Evolutionary conservation across 2,888 invertebrate genomes (phyloP).

Genomic region (Nineta flava): DNA sequence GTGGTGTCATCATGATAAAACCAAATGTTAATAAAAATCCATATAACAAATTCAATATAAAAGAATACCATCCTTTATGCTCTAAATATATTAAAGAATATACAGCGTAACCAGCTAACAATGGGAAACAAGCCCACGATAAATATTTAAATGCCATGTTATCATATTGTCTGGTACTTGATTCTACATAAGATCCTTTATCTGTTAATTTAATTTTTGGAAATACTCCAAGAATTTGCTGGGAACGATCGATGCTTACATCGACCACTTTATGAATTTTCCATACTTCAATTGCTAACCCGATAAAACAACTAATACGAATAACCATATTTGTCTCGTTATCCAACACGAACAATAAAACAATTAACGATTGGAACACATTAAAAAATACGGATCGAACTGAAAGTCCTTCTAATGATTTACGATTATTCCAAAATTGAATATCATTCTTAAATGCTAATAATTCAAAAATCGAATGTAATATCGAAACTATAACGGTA

Average conservation of each 20-base stretch:
- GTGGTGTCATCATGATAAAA: conserved; percentile 99
- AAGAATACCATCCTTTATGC: conserved; percentile 99
- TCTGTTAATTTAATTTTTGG: conserved; percentile 73
- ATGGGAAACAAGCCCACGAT: conserved; percentile 90
- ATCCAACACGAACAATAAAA: conserved; percentile 90
- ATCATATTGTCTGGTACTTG: conserved; percentile 88
- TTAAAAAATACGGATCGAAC: conserved; percentile 97
- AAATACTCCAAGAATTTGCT: conserved; percentile 57
- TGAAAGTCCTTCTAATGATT: conserved; percentile 91
- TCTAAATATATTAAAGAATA: conserved; percentile 92
- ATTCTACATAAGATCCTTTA: conserved; percentile 92
- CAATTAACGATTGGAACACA: conserved; percentile 92
- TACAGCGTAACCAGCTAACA: conserved; percentile 81
- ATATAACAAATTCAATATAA: conserved; percentile 89
- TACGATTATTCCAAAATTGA: conserved; percentile 98
- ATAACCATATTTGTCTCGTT: conserved; percentile 98
- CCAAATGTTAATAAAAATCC: conserved; percentile 97
- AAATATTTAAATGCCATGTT: conserved; percentile 91
- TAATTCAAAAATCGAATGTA: conserved; percentile 96
- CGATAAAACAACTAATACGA: conserved; percentile 83
- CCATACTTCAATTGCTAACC: conserved; percentile 94
- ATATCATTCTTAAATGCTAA: conserved; percentile 99
- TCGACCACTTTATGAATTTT: conserved; percentile 95
- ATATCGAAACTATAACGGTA: conserved; percentile 80
- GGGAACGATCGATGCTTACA: conserved; percentile 59